These are phyloP conservation scores for Brachypodius melanocephalos DNA, from an alignment of 2,113 vertebrate genomes.

Conservation along the genomic window DNA sequence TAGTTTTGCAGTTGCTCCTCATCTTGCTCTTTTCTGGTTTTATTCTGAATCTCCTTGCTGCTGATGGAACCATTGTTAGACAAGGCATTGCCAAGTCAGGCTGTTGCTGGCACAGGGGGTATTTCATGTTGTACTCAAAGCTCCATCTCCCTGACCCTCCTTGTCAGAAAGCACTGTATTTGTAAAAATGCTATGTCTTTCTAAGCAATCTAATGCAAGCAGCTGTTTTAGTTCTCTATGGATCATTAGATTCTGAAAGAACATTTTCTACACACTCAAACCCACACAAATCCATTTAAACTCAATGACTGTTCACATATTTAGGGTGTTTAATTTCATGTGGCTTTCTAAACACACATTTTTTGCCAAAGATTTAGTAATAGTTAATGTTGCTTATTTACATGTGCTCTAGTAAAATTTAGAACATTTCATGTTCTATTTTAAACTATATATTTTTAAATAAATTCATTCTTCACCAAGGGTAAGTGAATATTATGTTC, in stretches of 20 bases:
- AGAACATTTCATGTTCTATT: not conserved
- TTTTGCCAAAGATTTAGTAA: not conserved
- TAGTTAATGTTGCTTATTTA: not conserved
- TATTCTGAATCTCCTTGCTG: accelerated
- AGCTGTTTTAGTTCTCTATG: not conserved
- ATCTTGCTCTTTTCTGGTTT: accelerated
- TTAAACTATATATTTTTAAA: not conserved
- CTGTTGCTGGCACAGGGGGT: not conserved
- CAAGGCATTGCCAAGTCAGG: not conserved
- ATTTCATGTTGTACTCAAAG: not conserved
- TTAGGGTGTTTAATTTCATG: not conserved
- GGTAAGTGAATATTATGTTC: not conserved
- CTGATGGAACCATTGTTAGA: not conserved
- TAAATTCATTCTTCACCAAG: not conserved
- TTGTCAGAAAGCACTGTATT: not conserved
- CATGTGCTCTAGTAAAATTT: not conserved
- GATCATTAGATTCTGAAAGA: not conserved
- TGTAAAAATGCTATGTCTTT: not conserved
- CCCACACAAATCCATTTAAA: not conserved
- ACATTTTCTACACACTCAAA: not conserved
- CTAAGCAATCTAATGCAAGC: not conserved
- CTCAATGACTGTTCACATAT: not conserved
- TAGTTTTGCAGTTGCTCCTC: not conserved
- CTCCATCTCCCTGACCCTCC: not conserved
- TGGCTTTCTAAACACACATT: not conserved